A percentile compares a stretch with the other conserved stretches of the same genome.
Evolutionary conservation across 2,113 vertebrate species (phyloP).

Genomic region (Piaya cayana): DNA sequence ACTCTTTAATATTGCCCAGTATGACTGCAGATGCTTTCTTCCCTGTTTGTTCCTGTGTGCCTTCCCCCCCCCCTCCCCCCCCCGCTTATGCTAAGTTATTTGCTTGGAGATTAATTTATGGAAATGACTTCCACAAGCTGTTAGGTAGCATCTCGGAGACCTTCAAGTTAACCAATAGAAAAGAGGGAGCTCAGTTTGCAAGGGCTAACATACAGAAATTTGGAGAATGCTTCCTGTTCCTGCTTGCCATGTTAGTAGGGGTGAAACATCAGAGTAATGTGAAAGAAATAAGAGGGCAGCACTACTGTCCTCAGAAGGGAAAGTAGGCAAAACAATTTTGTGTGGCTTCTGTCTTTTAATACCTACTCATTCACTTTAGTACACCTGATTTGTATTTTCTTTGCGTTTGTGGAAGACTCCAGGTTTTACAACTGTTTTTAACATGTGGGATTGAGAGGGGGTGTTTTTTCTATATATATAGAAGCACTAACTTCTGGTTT

Average conservation of each 20-base stretch:
- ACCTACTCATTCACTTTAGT: background rate
- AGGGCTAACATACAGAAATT: background rate
- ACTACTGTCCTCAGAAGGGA: background rate
- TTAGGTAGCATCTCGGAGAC: background rate
- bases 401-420: background rate
- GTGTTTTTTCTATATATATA: background rate
- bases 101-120: background rate
- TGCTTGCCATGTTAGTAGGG: background rate
- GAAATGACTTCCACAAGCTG: background rate
- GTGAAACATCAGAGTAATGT: background rate
- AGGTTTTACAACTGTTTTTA: background rate
- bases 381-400: background rate
- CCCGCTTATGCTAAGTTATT: no score
- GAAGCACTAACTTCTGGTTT: background rate
- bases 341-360: background rate
- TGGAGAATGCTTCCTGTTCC: background rate
- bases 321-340: background rate
- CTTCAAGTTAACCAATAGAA: background rate
- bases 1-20: background rate
- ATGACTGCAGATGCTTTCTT: background rate
- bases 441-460: background rate
- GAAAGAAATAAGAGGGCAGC: background rate
- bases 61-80: no score
- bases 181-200: background rate
- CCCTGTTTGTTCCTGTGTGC: background rate